Percentiles rank a stretch among this genome's conserved stretches.
Conservation (phyloP, 2,113 vertebrate species). For the Eulemur macaco region DNA sequence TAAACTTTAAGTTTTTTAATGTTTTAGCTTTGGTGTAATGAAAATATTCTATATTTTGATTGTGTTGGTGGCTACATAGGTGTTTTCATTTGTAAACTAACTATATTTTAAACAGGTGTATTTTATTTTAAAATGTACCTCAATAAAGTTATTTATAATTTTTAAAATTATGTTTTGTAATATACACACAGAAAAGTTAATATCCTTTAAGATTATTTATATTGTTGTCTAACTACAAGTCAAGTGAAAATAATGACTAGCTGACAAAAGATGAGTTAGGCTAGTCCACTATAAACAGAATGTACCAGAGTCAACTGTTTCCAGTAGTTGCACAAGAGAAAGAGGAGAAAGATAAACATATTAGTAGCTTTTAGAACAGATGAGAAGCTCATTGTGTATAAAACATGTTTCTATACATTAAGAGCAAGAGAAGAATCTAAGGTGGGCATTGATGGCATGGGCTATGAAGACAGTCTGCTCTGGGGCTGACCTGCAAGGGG, state of each 20-base stretch:
- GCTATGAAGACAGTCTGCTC: neutral
- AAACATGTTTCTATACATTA: neutral
- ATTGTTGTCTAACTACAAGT: neutral
- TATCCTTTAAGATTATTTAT: conserved; percentile 20
- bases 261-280: neutral
- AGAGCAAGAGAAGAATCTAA: neutral
- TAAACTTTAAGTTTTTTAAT: neutral
- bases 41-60: neutral
- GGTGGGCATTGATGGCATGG: neutral
- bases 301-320: neutral
- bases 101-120: neutral
- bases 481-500: neutral
- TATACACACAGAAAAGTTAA: neutral
- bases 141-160: conserved; percentile 1
- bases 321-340: neutral
- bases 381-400: neutral
- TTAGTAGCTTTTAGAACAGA: neutral
- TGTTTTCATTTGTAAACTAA: neutral
- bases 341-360: neutral
- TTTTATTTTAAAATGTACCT: conserved; percentile 21
- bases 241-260: neutral
- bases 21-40: neutral
- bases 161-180: neutral
- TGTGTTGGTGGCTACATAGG: neutral
- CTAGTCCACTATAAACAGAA: neutral